Evolutionary conservation across 2,113 vertebrate species (phyloP), one percentile per base, ranked within the genome.

Genomic region (Cheirogaleus medius): DNA sequence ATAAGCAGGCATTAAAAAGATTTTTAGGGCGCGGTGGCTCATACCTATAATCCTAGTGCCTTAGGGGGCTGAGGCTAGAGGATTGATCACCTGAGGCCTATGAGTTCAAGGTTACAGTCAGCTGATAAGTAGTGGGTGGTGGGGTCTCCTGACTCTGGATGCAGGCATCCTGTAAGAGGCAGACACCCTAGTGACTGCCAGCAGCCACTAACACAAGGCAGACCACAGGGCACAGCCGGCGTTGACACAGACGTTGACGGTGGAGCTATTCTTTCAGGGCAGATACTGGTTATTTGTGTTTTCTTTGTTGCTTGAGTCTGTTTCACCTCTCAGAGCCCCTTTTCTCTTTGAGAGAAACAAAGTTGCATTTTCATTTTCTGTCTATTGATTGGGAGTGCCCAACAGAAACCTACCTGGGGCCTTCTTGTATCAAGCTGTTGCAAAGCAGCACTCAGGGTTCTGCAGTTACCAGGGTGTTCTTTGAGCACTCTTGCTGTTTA

Each of bases 231-330:
- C 47, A 60, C 7, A 21, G 23, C 60, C 32, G 9, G 47, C 1
- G 12, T 9, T 44, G 63, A 44, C 29, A 27, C 20, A 18, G 54
- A 21, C 20, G 20, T 56, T 56, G 54, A 56, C 7, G 20, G 18
- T 14, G 5, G 58, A 13, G 60, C 23, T 34, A 1, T 37, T 5
- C 42, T 5, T 44, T 32, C 0, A 0, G 54, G 60, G 17, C 3
- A 10, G 29, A 71, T 17, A 64, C n/a, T 37, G 4, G 42, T 34
- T 34, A 14, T 77, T 44, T 39, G 5, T 63, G 42, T 54, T 60
- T 23, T 17, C 21, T 64, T 13, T 74, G 54, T 85, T 44, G 17
- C 17, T 14, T 7, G 49, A n/a, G 44, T 60, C 49, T 15, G 8
- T 21, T 32, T n/a, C 58, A 11, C 37, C 29, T 64, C 15, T 60